A percentile compares a stretch with the other conserved stretches of the same genome.
These are phyloP conservation scores for Anhinga rufa DNA, from an alignment of 2,113 vertebrate species.

Conservation along the genomic window DNA sequence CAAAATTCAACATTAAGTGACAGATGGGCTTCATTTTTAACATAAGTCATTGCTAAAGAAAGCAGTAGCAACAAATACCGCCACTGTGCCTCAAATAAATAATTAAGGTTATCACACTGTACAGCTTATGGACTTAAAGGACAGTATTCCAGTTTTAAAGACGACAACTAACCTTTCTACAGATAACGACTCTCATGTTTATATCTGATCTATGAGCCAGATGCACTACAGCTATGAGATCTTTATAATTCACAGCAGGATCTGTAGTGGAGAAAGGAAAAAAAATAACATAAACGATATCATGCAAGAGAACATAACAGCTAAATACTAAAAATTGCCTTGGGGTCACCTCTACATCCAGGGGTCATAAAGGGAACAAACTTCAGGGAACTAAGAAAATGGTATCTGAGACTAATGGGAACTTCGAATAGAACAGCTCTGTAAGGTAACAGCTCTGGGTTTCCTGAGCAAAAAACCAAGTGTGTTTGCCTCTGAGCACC, in stretches of 20 bases:
- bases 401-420: background rate
- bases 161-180: slow-evolving; percentile 86
- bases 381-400: background rate
- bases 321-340: background rate
- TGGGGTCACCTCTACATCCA: background rate
- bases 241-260: slow-evolving; percentile 88
- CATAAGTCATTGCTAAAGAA: background rate
- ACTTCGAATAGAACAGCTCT: background rate
- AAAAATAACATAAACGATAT: background rate
- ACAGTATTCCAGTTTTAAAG: background rate
- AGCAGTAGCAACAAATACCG: background rate
- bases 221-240: slow-evolving; percentile 89
- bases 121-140: background rate
- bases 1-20: background rate
- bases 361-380: background rate
- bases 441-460: background rate
- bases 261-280: slow-evolving; percentile 73
- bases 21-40: background rate
- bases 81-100: background rate
- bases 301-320: background rate
- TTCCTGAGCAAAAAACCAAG: background rate
- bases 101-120: background rate
- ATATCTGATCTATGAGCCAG: slow-evolving; percentile 84
- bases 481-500: background rate
- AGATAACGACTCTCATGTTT: slow-evolving; percentile 85